Conservation (phyloP, 2,797 vertebrate genomes). For the Cynodonichthys magdalenae region DNA sequence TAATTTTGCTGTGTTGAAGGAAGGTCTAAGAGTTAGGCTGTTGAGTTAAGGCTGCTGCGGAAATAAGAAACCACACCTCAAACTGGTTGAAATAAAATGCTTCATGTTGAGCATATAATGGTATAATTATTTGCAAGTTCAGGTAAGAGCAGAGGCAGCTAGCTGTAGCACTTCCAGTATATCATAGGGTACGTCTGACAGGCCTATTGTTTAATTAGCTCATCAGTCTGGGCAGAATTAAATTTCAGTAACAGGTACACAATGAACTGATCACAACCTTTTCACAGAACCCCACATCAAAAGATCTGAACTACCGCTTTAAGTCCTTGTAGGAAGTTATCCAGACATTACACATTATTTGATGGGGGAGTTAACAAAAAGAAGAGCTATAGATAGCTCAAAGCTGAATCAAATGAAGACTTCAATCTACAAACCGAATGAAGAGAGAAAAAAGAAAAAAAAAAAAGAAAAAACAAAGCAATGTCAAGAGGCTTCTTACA, state of each 20-base stretch:
- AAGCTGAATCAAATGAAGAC: constrained; percentile 70
- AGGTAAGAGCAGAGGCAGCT: too few species aligned
- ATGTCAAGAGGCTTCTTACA: constrained; percentile 74
- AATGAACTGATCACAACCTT: background rate
- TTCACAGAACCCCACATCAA: background rate
- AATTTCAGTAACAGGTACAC: background rate
- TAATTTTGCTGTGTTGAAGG: too few species aligned
- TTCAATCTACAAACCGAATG: constrained; percentile 62
- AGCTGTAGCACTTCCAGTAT: too few species aligned
- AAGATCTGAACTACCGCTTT: background rate
- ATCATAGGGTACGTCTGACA: too few species aligned
- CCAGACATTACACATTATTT: constrained; percentile 49
- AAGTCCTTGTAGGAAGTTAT: constrained; percentile 44
- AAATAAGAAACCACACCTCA: too few species aligned
- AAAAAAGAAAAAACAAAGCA: constrained; percentile 51
- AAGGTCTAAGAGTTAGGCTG: too few species aligned
- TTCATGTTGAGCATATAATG: too few species aligned
- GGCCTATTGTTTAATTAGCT: background rate
- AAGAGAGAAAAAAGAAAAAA: background rate
- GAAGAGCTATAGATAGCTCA: constrained; percentile 72
- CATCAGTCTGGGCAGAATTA: background rate
- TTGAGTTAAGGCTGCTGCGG: too few species aligned
- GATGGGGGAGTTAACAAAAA: constrained; percentile 51
- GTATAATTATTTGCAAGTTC: too few species aligned
- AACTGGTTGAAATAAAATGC: too few species aligned